Evolutionary conservation across 2,113 vertebrate genomes (phyloP).

Genomic region (Crotalus helleri): DNA sequence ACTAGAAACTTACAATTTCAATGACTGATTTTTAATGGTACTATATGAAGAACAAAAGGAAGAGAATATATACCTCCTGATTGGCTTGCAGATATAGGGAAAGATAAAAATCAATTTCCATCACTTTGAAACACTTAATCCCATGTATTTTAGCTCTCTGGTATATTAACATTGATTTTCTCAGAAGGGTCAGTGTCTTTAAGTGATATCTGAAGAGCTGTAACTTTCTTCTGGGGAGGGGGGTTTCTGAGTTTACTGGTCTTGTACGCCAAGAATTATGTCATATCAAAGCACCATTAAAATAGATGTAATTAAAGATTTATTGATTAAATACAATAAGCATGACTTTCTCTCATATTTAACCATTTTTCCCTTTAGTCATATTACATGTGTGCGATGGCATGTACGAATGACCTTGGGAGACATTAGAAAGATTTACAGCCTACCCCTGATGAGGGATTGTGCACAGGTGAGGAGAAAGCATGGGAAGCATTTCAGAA

Average conservation of each 20-base stretch:
- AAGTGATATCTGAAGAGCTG: not conserved
- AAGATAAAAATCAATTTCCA: not conserved
- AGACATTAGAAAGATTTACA: not conserved
- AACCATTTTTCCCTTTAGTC: not conserved
- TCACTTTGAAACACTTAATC: not conserved
- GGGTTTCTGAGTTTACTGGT: not conserved
- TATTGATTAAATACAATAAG: not conserved
- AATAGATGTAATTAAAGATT: not conserved
- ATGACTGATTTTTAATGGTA: not conserved
- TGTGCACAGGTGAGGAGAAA: not conserved
- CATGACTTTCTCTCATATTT: not conserved
- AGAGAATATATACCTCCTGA: not conserved
- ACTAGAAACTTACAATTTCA: not conserved
- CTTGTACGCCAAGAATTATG: not conserved
- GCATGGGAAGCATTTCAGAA: not conserved
- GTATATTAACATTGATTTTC: not conserved
- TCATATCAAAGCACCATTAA: not conserved
- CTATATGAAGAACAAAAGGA: not conserved
- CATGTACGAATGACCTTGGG: not conserved
- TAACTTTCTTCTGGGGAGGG: not conserved
- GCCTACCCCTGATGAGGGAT: not conserved
- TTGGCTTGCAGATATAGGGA: not conserved
- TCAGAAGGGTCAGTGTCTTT: not conserved
- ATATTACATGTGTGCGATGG: not conserved
- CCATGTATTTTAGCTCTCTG: not conserved